phyloP scores from a whole-genome alignment of 2,888 invertebrate genomes.

The Nymphalis polychloros region DNA sequence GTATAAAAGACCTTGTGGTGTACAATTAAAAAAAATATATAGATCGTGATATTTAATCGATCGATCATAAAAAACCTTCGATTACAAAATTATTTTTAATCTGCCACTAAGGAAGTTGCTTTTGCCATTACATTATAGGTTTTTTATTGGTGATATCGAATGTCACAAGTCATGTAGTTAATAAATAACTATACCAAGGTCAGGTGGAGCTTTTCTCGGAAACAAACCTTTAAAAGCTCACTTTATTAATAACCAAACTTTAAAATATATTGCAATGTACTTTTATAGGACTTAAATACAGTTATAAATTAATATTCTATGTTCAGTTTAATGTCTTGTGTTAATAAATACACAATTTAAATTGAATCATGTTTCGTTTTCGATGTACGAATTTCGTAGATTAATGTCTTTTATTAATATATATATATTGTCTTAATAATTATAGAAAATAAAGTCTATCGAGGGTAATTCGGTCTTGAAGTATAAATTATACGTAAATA shows the following conservation, averaged over 20 bases:
- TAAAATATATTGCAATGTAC: background rate
- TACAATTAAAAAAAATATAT: conserved; percentile 5
- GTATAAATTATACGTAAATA: no score
- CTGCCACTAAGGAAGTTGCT: background rate
- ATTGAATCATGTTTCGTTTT: no score
- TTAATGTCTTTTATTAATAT: no score
- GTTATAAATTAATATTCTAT: background rate
- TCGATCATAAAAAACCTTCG: conserved; percentile 7
- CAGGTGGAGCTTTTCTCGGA: background rate
- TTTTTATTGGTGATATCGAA: conserved; percentile 6
- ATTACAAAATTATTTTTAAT: conserved; percentile 1
- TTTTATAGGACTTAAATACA: background rate
- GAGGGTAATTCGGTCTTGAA: no score
- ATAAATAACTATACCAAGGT: conserved; percentile 24
- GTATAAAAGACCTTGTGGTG: conserved; percentile 20
- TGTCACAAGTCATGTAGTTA: conserved; percentile 15
- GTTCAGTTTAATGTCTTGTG: no score
- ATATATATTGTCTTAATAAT: no score
- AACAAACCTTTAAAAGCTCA: conserved; percentile 2
- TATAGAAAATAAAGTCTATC: no score
- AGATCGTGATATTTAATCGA: conserved; percentile 4
- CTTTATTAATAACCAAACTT: background rate
- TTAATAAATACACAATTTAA: no score
- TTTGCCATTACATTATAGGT: background rate
- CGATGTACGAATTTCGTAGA: no score